Conservation (phyloP, 2,797 vertebrate species). For the Limosa lapponica region DNA sequence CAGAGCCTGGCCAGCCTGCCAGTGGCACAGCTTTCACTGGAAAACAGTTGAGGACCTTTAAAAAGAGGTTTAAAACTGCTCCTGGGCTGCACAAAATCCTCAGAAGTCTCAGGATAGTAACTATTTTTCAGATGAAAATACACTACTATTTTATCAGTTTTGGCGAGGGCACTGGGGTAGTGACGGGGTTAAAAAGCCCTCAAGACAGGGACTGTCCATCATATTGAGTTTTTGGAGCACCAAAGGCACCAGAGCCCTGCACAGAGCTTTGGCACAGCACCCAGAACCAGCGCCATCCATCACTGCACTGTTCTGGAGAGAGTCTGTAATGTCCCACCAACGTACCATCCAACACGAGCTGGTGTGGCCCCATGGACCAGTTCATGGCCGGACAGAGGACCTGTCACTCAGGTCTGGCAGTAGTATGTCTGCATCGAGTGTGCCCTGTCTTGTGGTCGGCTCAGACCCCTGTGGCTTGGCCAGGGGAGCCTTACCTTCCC, state of each 20-base stretch:
- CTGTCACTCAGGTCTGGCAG: neutral
- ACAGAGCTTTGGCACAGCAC: neutral
- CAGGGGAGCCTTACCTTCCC: neutral
- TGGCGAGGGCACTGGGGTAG: fast-evolving
- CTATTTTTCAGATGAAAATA: neutral
- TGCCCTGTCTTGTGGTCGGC: neutral
- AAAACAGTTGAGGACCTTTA: neutral
- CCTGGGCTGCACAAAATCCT: neutral
- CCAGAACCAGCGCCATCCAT: neutral
- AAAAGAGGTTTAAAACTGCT: neutral
- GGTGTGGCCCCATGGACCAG: neutral
- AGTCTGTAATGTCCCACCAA: neutral
- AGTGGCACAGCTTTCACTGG: neutral
- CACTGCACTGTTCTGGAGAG: neutral
- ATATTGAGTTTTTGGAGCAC: neutral
- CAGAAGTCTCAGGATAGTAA: neutral
- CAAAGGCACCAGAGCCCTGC: neutral
- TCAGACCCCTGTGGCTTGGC: neutral
- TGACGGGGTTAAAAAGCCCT: neutral
- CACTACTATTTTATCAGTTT: neutral
- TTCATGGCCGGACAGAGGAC: neutral
- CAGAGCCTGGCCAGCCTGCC: neutral
- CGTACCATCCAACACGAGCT: fast-evolving
- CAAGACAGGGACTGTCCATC: neutral
- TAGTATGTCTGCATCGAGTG: neutral